A percentile compares a stretch with the other conserved stretches of the same genome.
Evolutionary conservation across 1,140 invertebrate species (phyloP).

Genomic region (Zaprionus nigranus): DNA sequence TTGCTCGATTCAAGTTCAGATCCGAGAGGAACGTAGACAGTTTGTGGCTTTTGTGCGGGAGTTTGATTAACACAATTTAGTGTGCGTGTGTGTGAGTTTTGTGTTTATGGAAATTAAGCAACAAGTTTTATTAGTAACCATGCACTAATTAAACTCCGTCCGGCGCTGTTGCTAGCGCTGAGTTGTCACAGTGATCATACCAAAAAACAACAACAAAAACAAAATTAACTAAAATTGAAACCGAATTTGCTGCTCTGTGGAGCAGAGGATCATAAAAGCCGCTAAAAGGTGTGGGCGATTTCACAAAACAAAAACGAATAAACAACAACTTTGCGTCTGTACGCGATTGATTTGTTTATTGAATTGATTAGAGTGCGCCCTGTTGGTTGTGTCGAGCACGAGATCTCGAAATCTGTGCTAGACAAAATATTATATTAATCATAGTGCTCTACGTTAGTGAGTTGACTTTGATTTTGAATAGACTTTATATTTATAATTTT

Average conservation of each 20-base stretch:
- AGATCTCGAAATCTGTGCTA: constrained; percentile 38
- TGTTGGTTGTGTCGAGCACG: constrained; percentile 17
- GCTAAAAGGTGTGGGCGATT: constrained; percentile 80
- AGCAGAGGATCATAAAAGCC: constrained; percentile 77
- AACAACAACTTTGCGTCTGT: constrained; percentile 34
- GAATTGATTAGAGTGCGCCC: constrained; percentile 68
- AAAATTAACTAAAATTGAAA: constrained; percentile 50
- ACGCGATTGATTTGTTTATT: constrained; percentile 71
- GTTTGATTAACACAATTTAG: constrained; percentile 75
- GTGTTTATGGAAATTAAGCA: constrained; percentile 59
- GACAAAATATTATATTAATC: constrained; percentile 62
- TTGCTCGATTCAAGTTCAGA: constrained; percentile 64
- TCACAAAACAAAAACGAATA: constrained; percentile 49
- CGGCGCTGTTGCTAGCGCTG: constrained; percentile 52
- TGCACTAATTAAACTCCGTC: constrained; percentile 79
- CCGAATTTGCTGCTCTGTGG: constrained; percentile 71
- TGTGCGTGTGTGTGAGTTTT: constrained; percentile 21
- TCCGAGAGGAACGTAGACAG: constrained; percentile 44
- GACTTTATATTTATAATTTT: not conserved
- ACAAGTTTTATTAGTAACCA: constrained; percentile 78
- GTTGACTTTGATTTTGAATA: constrained; percentile 23
- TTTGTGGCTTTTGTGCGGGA: constrained; percentile 67
- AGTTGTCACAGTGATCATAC: constrained; percentile 53
- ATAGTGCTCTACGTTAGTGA: constrained; percentile 50
- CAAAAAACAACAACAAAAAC: constrained; percentile 15